Evolutionary conservation across 2,797 vertebrate genomes (phyloP).

Genomic region (Amblyopsis hoosieri): DNA sequence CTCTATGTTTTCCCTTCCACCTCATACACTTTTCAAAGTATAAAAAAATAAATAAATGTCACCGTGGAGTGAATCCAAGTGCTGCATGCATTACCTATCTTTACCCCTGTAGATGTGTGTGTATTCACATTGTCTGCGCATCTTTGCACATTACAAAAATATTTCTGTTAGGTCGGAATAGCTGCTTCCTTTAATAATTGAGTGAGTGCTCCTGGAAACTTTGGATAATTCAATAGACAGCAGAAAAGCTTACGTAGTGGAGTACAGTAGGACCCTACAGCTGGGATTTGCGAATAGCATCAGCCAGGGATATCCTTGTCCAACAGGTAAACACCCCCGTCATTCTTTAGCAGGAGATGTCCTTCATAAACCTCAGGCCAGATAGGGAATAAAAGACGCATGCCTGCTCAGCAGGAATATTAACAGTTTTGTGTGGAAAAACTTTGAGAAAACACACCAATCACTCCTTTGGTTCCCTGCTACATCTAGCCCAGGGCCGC

Average conservation of each 20-base stretch:
- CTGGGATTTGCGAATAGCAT: slow-evolving; percentile 15
- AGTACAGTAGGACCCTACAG: not conserved
- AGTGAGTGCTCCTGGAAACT: not conserved
- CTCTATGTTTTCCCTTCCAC: too few relatives aligned
- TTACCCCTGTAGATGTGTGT: not conserved
- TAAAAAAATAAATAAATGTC: too few relatives aligned
- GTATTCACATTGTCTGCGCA: slow-evolving; percentile 8
- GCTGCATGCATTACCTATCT: not conserved
- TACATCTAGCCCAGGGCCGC: not conserved
- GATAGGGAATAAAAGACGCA: slow-evolving; percentile 1
- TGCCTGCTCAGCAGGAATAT: not conserved
- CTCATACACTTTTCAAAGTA: too few relatives aligned
- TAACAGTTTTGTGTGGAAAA: not conserved
- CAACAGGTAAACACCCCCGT: slow-evolving; percentile 15
- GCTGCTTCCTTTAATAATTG: slow-evolving; percentile 25
- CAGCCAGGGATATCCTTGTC: slow-evolving; percentile 18
- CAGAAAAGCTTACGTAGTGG: not conserved
- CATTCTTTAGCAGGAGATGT: slow-evolving; percentile 10
- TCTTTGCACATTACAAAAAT: slow-evolving; percentile 3
- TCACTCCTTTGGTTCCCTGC: not conserved
- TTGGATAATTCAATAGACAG: slow-evolving; percentile 25
- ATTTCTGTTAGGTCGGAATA: slow-evolving; percentile 7
- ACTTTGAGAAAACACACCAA: not conserved
- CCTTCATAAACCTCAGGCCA: slow-evolving; percentile 9
- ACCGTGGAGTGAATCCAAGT: too few relatives aligned